Conservation (phyloP, 2,113 vertebrate genomes). For the Dromaius novaehollandiae region DNA sequence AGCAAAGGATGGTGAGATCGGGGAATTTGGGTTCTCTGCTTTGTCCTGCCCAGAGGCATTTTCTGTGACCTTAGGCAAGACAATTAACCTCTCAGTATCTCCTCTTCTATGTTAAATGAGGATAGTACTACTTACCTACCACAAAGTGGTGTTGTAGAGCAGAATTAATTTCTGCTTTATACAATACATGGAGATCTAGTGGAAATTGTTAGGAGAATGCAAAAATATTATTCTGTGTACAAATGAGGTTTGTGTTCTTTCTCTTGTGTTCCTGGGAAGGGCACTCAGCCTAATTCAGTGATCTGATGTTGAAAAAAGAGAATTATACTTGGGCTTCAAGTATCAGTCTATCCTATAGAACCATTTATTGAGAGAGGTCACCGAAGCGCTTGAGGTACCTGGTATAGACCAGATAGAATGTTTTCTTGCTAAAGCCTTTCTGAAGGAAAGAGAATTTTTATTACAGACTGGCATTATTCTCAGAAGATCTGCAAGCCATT, state of each 20-base stretch:
- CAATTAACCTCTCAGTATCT: slow-evolving; percentile 50
- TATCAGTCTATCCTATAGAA: not conserved
- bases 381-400: slow-evolving; percentile 13
- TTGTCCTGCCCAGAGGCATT: slow-evolving; percentile 53
- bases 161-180: slow-evolving; percentile 24
- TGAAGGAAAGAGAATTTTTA: not conserved
- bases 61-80: slow-evolving; percentile 59
- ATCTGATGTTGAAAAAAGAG: not conserved
- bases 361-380: not conserved
- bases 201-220: slow-evolving; percentile 8
- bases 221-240: not conserved
- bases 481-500: not conserved
- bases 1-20: not conserved
- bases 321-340: not conserved
- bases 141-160: slow-evolving; percentile 64
- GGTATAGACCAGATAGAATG: not conserved
- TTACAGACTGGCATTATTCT: not conserved
- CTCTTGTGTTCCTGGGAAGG: not conserved
- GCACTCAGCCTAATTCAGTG: not conserved
- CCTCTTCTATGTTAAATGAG: slow-evolving; percentile 21
- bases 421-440: slow-evolving; percentile 10
- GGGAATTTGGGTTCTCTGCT: slow-evolving; percentile 35
- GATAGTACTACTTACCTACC: slow-evolving; percentile 33
- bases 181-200: slow-evolving; percentile 1
- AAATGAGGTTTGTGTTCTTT: not conserved